Evolutionary conservation across 2,113 vertebrate species (phyloP), one percentile per base, ranked within the genome.

Genomic region (Bubo bubo): DNA sequence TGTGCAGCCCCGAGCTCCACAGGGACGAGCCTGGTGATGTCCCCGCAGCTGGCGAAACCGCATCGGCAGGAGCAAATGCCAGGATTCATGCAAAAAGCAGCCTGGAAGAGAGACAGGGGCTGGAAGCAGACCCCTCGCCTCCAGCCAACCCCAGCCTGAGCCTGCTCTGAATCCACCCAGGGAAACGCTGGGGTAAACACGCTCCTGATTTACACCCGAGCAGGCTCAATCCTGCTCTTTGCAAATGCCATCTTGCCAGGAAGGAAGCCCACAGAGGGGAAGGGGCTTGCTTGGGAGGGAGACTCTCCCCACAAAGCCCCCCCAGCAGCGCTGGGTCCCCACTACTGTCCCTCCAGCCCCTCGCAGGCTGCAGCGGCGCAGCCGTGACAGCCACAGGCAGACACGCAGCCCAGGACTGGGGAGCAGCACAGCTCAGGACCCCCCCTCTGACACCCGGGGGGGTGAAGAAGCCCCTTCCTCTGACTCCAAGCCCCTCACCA

Each of bases 381-480:
- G 63, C 41, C 6, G 2, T 3, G 52, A 52, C 4, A 20, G 59
- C 23, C 50, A 16, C 5, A 8, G 20, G 6, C 37, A 5, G 39
- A 41, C 21, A 4, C 16, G 37, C 37, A 32, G 3, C 22, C 5
- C 59, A 7, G 53, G 30, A 12, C 32, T 6, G 70, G 49, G 72
- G 60, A 45, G 49, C 60, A 50, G 72, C 70, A 37, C 43, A 71
- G 59, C n/a, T 41, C n/a, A 23, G 5, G 23, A 7, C 0, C 27
- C 37, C 30, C 9, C 8, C 10, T 1, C 71, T 1, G 12, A 24
- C 60, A 53, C 16, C 2, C 0, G 2, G 5, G 7, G 21, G 35
- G 4, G 3, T 8, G 8, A 35, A 71, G 34, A 67, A 50, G 2
- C n/a, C 58, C 49, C 55, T 60, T 64, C 21, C 55, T 52, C 58